Evolutionary conservation across 2,888 invertebrate genomes (phyloP), one percentile per base, ranked within the genome.

Genomic region (Aspidiotus rigidus): DNA sequence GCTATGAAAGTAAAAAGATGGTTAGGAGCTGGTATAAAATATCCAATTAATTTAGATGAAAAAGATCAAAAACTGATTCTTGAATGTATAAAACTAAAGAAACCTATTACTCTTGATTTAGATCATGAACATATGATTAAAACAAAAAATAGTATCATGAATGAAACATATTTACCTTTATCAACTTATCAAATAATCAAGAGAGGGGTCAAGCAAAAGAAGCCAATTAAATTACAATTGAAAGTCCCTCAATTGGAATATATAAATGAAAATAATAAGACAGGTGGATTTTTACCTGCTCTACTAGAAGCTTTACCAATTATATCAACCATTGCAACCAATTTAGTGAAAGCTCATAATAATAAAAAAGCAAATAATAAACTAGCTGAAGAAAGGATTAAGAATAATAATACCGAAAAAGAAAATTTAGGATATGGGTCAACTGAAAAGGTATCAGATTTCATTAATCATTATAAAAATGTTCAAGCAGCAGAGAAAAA

Each of bases 1-100:
- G 44, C 66, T 53, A 71, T 70, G 71, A 71, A 71, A 70, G 54
- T 17, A n/a, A 71, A 71, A 69, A n/a, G 8, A 69, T 41, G 9
- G 39, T 13, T 71, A 10, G 71, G 71, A 62, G 62, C 56, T 17
- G 69, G 69, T 15, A 15, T 67, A 49, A 57, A 39, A 62, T 41
- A 62, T 44, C 62, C 44, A 56, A 49, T 49, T 49, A 49, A 49
- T 49, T 49, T 49, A 49, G 49, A 49, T 56, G 56, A 56, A 56
- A 56, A 56, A 56, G 56, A 56, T n/a, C 56, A 56, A 56, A 56
- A 56, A 56, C 17, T 56, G 56, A 56, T 56, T 56, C 56, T 56
- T 56, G 56, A 56, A 56, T 2, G 56, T 56, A 56, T 49, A 49
- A 49, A 49, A 49, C 49, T 49, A 49, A 49, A 49, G 49, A 49